phyloP scores from a whole-genome alignment of 2,888 invertebrate genomes.

The Acrobasis consociella region DNA sequence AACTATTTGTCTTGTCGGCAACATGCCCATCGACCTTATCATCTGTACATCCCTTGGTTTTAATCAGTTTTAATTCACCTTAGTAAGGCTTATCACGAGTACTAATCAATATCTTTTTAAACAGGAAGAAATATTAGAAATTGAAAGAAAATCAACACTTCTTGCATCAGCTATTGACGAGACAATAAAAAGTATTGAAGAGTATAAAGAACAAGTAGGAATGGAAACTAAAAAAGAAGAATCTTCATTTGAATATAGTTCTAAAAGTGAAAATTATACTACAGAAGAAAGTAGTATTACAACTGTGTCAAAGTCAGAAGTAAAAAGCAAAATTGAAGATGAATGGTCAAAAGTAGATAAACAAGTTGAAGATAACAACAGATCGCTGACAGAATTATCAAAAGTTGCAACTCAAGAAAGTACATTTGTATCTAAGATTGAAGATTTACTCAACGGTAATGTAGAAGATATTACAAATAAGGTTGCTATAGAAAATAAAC shows the following conservation, averaged over 20 bases:
- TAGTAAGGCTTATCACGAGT: neutral
- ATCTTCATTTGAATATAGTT: slow-evolving; percentile 27
- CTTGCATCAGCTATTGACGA: slow-evolving; percentile 72
- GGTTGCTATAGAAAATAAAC: neutral
- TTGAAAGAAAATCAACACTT: slow-evolving; percentile 66
- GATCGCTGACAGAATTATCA: slow-evolving; percentile 14
- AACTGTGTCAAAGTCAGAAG: slow-evolving; percentile 9
- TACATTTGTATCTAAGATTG: neutral
- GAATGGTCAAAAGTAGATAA: slow-evolving; percentile 37
- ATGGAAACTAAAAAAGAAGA: slow-evolving; percentile 46
- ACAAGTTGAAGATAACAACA: slow-evolving; percentile 32
- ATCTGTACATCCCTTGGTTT: neutral
- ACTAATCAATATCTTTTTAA: slow-evolving; percentile 20
- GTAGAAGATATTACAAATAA: neutral
- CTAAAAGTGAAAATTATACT: slow-evolving; percentile 23
- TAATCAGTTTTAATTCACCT: slow-evolving; percentile 2
- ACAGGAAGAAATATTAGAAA: slow-evolving; percentile 73
- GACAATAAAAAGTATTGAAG: slow-evolving; percentile 72
- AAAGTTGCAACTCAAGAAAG: neutral
- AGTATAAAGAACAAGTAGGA: slow-evolving; percentile 71
- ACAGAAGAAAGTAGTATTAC: slow-evolving; percentile 29
- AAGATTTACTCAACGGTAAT: slow-evolving; percentile 1
- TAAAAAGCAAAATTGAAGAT: slow-evolving; percentile 28
- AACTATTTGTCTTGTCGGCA: slow-evolving; percentile 16
- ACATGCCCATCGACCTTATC: slow-evolving; percentile 10